These are phyloP conservation scores for Octopus bimaculoides DNA, from an alignment of 1,140 invertebrate genomes.

Conservation along the genomic window DNA sequence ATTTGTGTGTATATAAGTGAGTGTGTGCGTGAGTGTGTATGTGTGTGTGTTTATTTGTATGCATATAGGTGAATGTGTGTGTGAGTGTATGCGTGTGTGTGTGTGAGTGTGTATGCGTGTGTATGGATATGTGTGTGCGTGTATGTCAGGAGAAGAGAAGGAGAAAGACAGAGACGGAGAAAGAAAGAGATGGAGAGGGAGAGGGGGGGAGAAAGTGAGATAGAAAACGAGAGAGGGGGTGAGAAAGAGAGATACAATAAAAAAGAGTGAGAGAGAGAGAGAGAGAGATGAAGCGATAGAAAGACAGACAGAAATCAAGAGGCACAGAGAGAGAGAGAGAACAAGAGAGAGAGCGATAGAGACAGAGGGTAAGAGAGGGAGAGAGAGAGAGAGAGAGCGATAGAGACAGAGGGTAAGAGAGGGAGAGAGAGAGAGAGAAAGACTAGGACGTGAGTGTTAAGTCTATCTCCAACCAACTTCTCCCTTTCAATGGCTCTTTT, in stretches of 20 bases:
- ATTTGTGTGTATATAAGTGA: too few species aligned
- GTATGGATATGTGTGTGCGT: too few species aligned
- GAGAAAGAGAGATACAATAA: slow-evolving; percentile 6
- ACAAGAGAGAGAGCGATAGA: slow-evolving; percentile 14
- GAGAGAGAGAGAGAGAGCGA: not conserved
- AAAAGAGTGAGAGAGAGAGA: slow-evolving; percentile 11
- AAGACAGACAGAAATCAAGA: not conserved
- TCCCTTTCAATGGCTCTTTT: too few species aligned
- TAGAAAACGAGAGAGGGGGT: slow-evolving; percentile 1
- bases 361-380: not conserved
- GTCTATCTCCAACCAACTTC: too few species aligned
- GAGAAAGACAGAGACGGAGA: slow-evolving; percentile 13
- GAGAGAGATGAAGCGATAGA: slow-evolving; percentile 1
- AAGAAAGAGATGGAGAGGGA: not conserved
- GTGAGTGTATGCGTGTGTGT: too few species aligned
- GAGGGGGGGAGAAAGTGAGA: not conserved
- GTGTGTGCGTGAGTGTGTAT: too few species aligned
- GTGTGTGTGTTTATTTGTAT: too few species aligned
- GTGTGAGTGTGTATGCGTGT: too few species aligned
- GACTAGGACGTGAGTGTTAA: not conserved
- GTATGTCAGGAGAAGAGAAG: not conserved
- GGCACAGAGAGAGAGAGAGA: slow-evolving; percentile 8
- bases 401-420: not conserved
- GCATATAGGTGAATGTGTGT: too few species aligned
- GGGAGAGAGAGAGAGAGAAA: not conserved